These are phyloP conservation scores for Zaprionus camerounensis DNA, from an alignment of 1,140 invertebrate species.

Conservation along the genomic window DNA sequence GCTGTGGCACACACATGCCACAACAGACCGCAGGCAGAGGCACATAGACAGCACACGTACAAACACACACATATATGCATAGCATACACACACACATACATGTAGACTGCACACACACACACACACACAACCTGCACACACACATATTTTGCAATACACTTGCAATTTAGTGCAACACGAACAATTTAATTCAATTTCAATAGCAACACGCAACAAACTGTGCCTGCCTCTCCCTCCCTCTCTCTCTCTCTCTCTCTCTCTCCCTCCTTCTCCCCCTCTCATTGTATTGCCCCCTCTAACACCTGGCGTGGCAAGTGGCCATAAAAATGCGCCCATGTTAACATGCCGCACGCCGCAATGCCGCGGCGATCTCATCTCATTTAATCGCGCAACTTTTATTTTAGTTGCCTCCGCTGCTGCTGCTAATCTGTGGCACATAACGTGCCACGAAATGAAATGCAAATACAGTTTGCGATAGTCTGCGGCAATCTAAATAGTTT, in stretches of 20 bases:
- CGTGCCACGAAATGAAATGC: slow-evolving; percentile 60
- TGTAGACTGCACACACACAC: not conserved
- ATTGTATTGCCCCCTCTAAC: not conserved
- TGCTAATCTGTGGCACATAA: slow-evolving; percentile 72
- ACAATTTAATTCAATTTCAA: slow-evolving; percentile 82
- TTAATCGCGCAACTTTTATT: slow-evolving; percentile 74
- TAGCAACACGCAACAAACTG: slow-evolving; percentile 53
- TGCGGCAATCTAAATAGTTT: slow-evolving; percentile 28
- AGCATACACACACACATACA: slow-evolving; percentile 25
- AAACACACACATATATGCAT: not conserved
- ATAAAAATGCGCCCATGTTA: slow-evolving; percentile 60
- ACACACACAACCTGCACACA: slow-evolving; percentile 9
- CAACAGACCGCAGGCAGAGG: slow-evolving; percentile 20
- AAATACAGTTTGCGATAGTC: slow-evolving; percentile 33
- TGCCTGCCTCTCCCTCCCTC: not conserved
- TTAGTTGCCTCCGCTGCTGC: slow-evolving; percentile 41
- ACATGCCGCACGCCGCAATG: slow-evolving; percentile 34
- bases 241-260: not conserved
- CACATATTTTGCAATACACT: slow-evolving; percentile 9
- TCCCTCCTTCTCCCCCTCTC: not conserved
- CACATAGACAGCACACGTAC: not conserved
- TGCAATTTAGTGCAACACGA: slow-evolving; percentile 75
- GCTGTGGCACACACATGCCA: slow-evolving; percentile 29
- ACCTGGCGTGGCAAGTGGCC: slow-evolving; percentile 56
- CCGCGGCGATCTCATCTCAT: slow-evolving; percentile 52